Evolutionary conservation across 2,888 invertebrate genomes (phyloP).

Genomic region (Anthophora plumipes): DNA sequence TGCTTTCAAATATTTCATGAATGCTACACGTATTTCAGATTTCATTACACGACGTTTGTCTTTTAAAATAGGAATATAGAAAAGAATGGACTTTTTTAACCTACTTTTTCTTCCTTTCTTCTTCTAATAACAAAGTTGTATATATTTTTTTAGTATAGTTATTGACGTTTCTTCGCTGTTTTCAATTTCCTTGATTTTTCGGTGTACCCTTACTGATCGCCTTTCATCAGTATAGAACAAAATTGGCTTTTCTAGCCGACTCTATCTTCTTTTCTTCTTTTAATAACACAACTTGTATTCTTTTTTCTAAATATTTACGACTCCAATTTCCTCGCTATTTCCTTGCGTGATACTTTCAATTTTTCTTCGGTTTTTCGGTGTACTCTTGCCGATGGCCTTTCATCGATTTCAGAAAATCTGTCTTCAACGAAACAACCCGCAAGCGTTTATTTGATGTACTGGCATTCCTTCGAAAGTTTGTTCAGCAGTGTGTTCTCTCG

Average conservation of each 20-base stretch:
- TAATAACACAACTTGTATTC: constrained; percentile 19
- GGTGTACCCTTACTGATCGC: no score
- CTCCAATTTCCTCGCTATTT: background rate
- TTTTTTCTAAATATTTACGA: background rate
- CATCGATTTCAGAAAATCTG: constrained; percentile 56
- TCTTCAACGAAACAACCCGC: constrained; percentile 30
- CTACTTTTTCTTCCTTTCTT: background rate
- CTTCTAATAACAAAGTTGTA: no score
- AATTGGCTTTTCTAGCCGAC: no score
- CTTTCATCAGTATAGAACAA: no score
- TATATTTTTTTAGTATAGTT: no score
- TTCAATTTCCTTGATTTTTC: no score
- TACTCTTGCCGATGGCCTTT: constrained; percentile 37
- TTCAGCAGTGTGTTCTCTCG: constrained; percentile 65
- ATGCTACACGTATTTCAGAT: no score
- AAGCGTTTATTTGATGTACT: constrained; percentile 51
- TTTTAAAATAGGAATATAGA: constrained; percentile 16
- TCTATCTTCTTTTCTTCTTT: background rate
- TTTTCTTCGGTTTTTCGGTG: background rate
- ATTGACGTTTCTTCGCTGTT: no score
- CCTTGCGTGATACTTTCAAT: background rate
- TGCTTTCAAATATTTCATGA: constrained; percentile 56
- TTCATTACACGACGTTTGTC: no score
- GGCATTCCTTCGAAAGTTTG: constrained; percentile 67
- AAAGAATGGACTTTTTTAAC: constrained; percentile 9